Base-by-base conservation (phyloP, 2,113 vertebrate genomes). In the Maccullochella peelii region DNA sequence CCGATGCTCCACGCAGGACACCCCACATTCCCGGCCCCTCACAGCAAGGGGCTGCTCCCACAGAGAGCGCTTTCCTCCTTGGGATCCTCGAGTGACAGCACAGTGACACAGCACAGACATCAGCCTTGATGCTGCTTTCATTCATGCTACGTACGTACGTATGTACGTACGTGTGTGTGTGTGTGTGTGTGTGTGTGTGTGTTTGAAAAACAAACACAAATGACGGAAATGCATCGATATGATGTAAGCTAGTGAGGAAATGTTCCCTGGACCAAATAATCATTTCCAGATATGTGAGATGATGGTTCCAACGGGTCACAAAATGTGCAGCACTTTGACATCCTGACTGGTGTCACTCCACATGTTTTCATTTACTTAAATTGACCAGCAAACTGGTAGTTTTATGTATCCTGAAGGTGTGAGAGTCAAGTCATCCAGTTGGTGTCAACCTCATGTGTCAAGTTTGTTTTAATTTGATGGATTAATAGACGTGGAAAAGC, bases 181-280 rank as follows among this genome's bases (percentile, higher is more conserved):
- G 58, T 14, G 65, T 42, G 58, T 16, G 69, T 27, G 30, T 18
- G 58, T 25, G 15, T 25, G 58, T 1, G 69, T 47, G 79, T 76
- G 42, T 81, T 79, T 78, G 8, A 66, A 75, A 80, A 90, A 84
- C 65, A 90, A 88, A 88, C 78, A 85, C 36, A 67, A 85, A 38
- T 78, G 76, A 77, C 8, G 42, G 55, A 86, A 81, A 76, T 63
- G 1, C 73, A 75, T 72, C 5, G 6, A 61, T 27, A 25, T 89
- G 83, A 89, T 88, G 81, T 71, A 62, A 89, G 69, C 69, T 36
- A 1, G 71, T 57, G 70, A 89, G 27, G 55, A 90, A 81, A 82
- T 72, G 72, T 73, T 65, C 61, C 59, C 62, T 40, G 38, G 38
- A 69, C 58, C 61, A 52, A 83, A 68, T 79, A 77, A 90, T 91